Evolutionary conservation across 2,888 invertebrate species (phyloP).

Genomic region (Tipula helvola): DNA sequence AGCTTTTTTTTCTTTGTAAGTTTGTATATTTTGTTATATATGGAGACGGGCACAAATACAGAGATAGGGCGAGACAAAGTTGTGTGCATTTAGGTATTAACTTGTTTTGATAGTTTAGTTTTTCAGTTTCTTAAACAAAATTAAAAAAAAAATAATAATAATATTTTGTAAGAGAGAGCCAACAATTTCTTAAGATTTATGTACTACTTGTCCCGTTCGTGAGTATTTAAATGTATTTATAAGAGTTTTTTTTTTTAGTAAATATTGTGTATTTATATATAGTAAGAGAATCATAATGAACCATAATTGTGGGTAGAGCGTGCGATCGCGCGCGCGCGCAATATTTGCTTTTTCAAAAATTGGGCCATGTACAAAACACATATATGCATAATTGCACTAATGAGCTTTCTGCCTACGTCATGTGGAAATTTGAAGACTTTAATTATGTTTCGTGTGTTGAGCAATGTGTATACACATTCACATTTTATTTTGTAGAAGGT

Average conservation of each 20-base stretch:
- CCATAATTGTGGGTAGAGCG: neutral
- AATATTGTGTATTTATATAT: neutral
- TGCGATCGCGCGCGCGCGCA: neutral
- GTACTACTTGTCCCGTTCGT: neutral
- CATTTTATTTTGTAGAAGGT: neutral
- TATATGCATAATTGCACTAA: neutral
- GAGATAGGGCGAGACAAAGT: neutral
- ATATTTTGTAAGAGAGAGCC: neutral
- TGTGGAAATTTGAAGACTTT: neutral
- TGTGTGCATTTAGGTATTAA: neutral
- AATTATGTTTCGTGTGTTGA: neutral
- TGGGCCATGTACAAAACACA: neutral
- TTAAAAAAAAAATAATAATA: neutral
- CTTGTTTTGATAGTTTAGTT: neutral
- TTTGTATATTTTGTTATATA: neutral
- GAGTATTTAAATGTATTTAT: neutral
- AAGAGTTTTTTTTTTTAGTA: neutral
- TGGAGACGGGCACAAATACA: neutral
- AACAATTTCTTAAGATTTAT: neutral
- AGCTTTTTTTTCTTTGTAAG: neutral
- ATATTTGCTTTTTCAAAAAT: neutral
- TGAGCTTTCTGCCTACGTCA: neutral
- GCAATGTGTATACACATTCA: neutral
- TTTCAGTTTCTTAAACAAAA: neutral
- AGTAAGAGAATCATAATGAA: neutral